Conservation (phyloP, 2,113 vertebrate genomes). For the Myrmophylax atrothorax region DNA sequence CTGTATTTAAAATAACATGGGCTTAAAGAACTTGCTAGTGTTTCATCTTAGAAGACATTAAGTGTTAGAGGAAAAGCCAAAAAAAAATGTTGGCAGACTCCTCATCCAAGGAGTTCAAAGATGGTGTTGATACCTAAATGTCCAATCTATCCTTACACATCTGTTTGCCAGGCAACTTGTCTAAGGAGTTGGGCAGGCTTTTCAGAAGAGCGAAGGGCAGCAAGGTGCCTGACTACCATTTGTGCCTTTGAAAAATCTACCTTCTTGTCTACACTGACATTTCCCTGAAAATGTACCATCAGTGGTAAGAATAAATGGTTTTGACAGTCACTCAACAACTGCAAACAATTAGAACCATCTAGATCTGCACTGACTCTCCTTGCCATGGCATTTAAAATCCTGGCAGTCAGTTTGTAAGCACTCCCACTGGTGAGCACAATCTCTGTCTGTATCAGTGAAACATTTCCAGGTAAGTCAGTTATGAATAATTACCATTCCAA, state of each 20-base stretch:
- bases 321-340: constrained; percentile 36
- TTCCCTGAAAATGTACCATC: not conserved
- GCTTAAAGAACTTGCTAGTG: constrained; percentile 72
- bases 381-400: not conserved
- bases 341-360: constrained; percentile 54
- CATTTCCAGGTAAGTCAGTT: constrained; percentile 56
- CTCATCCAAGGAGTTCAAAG: constrained; percentile 71
- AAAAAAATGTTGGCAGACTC: constrained; percentile 67
- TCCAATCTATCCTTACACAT: constrained; percentile 37
- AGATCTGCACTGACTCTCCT: constrained; percentile 13
- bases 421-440: constrained; percentile 23
- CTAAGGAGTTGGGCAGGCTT: not conserved
- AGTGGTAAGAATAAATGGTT: constrained; percentile 28
- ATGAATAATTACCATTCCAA: constrained; percentile 11
- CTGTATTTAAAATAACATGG: constrained; percentile 77
- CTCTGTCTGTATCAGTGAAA: constrained; percentile 44
- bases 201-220: constrained; percentile 48
- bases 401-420: constrained; percentile 20
- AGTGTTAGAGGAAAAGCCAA: constrained; percentile 41
- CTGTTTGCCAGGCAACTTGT: constrained; percentile 45
- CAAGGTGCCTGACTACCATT: not conserved
- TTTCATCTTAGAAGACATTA: constrained; percentile 73
- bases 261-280: not conserved
- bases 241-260: constrained; percentile 45
- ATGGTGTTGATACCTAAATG: constrained; percentile 55